Evolutionary conservation across 1,140 invertebrate species (phyloP).

Genomic region (Drosophila novamexicana): DNA sequence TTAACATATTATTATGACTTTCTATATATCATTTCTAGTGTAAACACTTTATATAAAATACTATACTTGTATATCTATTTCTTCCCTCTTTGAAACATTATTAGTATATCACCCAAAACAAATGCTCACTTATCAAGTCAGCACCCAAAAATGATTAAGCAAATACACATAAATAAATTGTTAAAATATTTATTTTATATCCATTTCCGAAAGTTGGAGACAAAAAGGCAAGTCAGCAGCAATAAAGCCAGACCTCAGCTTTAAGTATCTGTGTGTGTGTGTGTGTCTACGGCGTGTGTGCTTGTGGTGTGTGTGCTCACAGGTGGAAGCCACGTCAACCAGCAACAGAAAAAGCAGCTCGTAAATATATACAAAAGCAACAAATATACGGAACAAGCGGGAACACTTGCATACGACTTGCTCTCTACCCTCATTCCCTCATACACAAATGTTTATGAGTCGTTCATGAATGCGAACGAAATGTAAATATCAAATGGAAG

Average conservation of each 20-base stretch:
- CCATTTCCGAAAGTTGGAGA: neutral
- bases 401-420: constrained; percentile 43
- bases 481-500: constrained; percentile 58
- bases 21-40: no score
- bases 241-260: neutral
- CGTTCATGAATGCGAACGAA: constrained; percentile 48
- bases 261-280: neutral
- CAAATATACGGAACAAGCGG: constrained; percentile 29
- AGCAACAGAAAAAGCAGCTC: constrained; percentile 22
- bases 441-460: constrained; percentile 9
- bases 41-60: no score
- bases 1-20: no score
- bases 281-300: neutral
- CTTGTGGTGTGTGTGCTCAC: neutral
- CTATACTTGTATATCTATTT: no score
- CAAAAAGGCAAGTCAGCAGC: constrained; percentile 12
- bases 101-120: neutral
- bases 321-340: constrained; percentile 6
- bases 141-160: constrained; percentile 21
- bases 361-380: constrained; percentile 39
- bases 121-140: constrained; percentile 18
- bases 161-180: constrained; percentile 54
- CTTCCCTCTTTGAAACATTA: neutral
- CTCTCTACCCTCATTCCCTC: neutral
- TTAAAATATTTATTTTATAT: constrained; percentile 40